Conservation (phyloP, 2,888 invertebrate species). For the Beris chalybata region DNA sequence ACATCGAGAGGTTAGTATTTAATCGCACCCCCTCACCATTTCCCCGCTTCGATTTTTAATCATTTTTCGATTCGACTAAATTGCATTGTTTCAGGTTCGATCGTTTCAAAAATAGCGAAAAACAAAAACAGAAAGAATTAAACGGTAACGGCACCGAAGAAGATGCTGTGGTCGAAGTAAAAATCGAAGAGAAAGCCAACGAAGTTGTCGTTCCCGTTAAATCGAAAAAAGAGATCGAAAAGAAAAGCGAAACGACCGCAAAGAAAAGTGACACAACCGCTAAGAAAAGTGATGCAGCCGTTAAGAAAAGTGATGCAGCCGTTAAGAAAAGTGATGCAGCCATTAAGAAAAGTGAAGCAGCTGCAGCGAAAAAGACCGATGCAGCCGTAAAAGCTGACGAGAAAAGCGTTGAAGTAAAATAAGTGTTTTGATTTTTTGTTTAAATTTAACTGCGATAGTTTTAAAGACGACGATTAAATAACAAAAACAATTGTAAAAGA, state of each 20-base stretch:
- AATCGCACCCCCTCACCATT: background rate
- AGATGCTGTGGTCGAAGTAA: slow-evolving; percentile 45
- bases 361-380: too few species aligned
- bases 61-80: background rate
- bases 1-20: slow-evolving; percentile 59
- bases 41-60: background rate
- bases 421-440: too few species aligned
- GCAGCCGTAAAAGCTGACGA: too few species aligned
- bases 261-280: slow-evolving; percentile 17
- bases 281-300: slow-evolving; percentile 17
- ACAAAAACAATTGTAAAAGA: too few species aligned
- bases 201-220: slow-evolving; percentile 47
- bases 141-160: slow-evolving; percentile 57
- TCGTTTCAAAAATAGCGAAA: slow-evolving; percentile 68
- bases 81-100: slow-evolving; percentile 59
- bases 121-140: slow-evolving; percentile 52
- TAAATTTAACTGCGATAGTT: too few species aligned
- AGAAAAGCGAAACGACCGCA: slow-evolving; percentile 21
- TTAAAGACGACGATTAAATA: too few species aligned
- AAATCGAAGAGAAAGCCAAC: slow-evolving; percentile 28
- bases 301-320: slow-evolving; percentile 16
- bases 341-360: too few species aligned
- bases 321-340: slow-evolving; percentile 11
- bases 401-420: too few species aligned
- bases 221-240: slow-evolving; percentile 46